Conservation (phyloP, 2,888 invertebrate genomes). For the Pandemis heparana region DNA sequence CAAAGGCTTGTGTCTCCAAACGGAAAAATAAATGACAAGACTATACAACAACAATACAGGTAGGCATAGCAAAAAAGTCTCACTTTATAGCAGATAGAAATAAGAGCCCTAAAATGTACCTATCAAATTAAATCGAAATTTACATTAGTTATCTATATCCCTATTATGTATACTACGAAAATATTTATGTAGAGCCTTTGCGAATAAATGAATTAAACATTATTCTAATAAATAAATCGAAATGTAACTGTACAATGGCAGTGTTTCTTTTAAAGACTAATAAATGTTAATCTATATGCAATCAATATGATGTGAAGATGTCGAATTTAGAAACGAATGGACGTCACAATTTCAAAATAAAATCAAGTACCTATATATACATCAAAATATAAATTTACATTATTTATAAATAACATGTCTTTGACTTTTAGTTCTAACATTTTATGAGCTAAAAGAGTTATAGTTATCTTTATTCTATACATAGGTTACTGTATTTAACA, state of each 20-base stretch:
- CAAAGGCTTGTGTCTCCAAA: not conserved
- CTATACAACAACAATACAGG: not conserved
- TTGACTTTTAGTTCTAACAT: slow-evolving; percentile 21
- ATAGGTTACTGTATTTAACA: not conserved
- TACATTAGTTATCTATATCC: not conserved
- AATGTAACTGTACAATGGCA: slow-evolving; percentile 61
- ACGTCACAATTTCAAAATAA: not conserved
- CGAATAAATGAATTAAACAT: slow-evolving; percentile 10
- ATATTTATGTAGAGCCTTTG: not conserved
- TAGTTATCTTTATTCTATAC: not conserved
- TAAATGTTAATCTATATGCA: slow-evolving; percentile 12
- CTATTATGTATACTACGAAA: not conserved
- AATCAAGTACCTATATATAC: slow-evolving; percentile 14
- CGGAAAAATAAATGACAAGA: not conserved
- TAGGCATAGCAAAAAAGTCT: not conserved
- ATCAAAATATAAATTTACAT: slow-evolving; percentile 9
- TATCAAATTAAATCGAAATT: not conserved
- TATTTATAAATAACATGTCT: slow-evolving; percentile 13
- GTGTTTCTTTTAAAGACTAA: slow-evolving; percentile 47
- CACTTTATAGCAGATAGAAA: not conserved
- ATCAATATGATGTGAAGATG: not conserved
- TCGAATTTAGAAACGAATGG: slow-evolving; percentile 8
- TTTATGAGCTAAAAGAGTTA: slow-evolving; percentile 14
- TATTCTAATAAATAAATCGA: slow-evolving; percentile 39
- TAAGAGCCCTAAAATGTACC: not conserved